These are phyloP conservation scores for Helleia helle DNA, from an alignment of 2,888 invertebrate genomes.

Conservation along the genomic window DNA sequence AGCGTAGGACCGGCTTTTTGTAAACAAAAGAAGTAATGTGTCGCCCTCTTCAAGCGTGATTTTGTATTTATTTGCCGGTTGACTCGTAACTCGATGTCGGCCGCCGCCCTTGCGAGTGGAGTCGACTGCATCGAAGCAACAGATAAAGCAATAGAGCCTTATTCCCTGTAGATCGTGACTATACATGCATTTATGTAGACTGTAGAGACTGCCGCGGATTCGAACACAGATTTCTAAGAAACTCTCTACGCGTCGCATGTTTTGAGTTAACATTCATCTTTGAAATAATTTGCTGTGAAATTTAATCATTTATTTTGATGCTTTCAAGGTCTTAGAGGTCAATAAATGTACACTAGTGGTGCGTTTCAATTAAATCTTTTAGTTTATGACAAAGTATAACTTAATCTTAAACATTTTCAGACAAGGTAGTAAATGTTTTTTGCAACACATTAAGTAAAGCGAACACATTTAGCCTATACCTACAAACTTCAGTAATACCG, in stretches of 20 bases:
- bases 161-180: slow-evolving; percentile 1
- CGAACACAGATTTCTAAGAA: background rate
- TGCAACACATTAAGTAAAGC: background rate
- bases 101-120: slow-evolving; percentile 33
- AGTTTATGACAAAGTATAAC: background rate
- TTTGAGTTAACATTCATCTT: background rate
- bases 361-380: background rate
- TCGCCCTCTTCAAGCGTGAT: slow-evolving; percentile 20
- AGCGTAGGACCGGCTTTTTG: slow-evolving; percentile 18
- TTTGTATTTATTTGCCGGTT: slow-evolving; percentile 18
- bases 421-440: background rate
- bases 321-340: slow-evolving; percentile 1
- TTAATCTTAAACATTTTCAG: background rate
- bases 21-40: slow-evolving; percentile 28
- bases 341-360: background rate
- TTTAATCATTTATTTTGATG: background rate
- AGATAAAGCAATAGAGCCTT: slow-evolving; percentile 16
- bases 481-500: no score
- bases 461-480: no score
- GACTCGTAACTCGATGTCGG: slow-evolving; percentile 22
- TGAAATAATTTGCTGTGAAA: slow-evolving; percentile 1
- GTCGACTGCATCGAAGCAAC: slow-evolving; percentile 18
- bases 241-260: background rate
- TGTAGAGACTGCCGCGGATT: background rate
- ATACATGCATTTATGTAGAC: slow-evolving; percentile 1